These are phyloP conservation scores for Thripadectes ignobilis DNA, from an alignment of 2,797 vertebrate genomes.

Conservation along the genomic window DNA sequence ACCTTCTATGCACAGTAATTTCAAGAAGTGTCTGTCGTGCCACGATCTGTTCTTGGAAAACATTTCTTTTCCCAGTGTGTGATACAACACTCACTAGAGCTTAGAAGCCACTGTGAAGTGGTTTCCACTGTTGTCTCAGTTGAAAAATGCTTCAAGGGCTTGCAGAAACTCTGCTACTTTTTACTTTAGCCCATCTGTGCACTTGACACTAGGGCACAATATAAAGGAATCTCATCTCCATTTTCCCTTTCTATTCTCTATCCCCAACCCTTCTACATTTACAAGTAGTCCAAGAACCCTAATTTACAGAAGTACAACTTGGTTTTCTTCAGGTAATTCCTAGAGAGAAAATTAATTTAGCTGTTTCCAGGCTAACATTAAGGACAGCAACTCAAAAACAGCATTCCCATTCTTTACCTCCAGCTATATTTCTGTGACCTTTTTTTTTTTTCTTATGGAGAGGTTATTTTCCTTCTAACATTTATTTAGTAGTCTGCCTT, in stretches of 20 bases:
- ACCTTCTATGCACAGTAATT: constrained; percentile 14
- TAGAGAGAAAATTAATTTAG: not conserved
- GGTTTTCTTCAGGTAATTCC: not conserved
- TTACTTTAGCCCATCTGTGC: not conserved
- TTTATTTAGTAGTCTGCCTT: not conserved
- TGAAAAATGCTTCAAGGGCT: constrained; percentile 56
- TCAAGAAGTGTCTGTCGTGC: not conserved
- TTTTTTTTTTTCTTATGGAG: not conserved
- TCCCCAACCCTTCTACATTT: not conserved
- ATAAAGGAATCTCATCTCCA: not conserved
- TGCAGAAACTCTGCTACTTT: constrained; percentile 20
- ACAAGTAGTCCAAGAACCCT: not conserved
- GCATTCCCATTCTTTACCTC: not conserved
- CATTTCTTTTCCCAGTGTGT: not conserved
- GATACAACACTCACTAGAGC: not conserved
- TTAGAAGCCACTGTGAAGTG: not conserved
- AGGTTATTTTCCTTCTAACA: not conserved
- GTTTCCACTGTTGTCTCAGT: not conserved
- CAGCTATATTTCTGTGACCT: not conserved
- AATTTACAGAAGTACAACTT: not conserved
- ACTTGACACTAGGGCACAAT: not conserved
- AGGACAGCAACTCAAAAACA: not conserved
- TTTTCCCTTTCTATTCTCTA: not conserved
- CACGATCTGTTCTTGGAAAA: not conserved
- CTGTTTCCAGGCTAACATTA: not conserved